Evolutionary conservation across 2,888 invertebrate species (phyloP).

Genomic region (Thecocarcelia acutangulata): DNA sequence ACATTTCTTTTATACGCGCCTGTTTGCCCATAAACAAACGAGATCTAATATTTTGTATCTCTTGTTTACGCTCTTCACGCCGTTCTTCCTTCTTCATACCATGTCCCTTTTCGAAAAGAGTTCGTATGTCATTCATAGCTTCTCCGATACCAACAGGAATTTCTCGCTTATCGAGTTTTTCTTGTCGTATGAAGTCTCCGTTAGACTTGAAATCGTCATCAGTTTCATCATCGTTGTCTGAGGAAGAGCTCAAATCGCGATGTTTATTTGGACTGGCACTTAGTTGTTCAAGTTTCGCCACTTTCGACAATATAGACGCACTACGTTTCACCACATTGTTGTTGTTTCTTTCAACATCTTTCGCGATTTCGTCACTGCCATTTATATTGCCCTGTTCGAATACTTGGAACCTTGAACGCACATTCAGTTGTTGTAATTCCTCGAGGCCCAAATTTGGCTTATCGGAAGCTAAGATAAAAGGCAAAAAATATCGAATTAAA

Average conservation of each 20-base stretch:
- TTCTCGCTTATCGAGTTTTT: constrained; percentile 84
- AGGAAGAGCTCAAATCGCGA: constrained; percentile 71
- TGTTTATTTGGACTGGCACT: constrained; percentile 36
- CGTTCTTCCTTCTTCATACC: constrained; percentile 84
- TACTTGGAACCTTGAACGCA: constrained; percentile 91
- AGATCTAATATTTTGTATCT: constrained; percentile 92
- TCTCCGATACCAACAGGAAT: constrained; percentile 88
- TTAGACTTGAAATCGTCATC: constrained; percentile 80
- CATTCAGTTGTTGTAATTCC: constrained; percentile 90
- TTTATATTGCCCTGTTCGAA: constrained; percentile 84
- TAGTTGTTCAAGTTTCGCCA: constrained; percentile 91
- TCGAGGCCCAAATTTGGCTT: constrained; percentile 92
- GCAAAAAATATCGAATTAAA: not conserved
- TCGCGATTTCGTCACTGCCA: constrained; percentile 78
- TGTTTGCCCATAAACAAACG: constrained; percentile 94
- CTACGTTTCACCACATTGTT: constrained; percentile 84
- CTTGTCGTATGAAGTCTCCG: constrained; percentile 83
- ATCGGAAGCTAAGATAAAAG: constrained; percentile 87
- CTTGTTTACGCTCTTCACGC: constrained; percentile 92
- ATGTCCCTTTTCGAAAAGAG: constrained; percentile 89
- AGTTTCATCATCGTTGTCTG: constrained; percentile 82
- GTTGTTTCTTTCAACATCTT: constrained; percentile 42
- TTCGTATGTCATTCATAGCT: constrained; percentile 90
- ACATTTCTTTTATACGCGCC: constrained; percentile 94
- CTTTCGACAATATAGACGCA: constrained; percentile 89